Evolutionary conservation across 2,797 vertebrate genomes (phyloP), one percentile per base, ranked within the genome.

Genomic region (Myripristis jacobus): DNA sequence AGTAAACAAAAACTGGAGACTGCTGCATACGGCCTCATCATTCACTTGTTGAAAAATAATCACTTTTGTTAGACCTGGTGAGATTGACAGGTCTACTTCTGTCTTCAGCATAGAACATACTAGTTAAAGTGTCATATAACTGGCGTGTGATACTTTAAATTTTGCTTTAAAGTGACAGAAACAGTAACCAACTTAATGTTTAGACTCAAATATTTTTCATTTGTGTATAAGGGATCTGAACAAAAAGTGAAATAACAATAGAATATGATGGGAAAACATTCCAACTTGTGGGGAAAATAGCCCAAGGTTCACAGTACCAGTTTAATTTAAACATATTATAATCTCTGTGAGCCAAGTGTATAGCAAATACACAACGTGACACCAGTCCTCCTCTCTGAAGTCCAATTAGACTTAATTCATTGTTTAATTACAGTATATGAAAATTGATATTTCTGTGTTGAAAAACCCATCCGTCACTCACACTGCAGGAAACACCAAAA

Each of bases 271-370:
- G 64, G 47, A 46, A 36, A 36, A 36, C 34, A 31, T 31, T 31
- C 18, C 18, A 9, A 22, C 59, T 65, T 53, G 57, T 60, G n/a
- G 52, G 67, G 73, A 83, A 61, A 44, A 66, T 47, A 75, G 66
- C 59, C 71, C 75, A 66, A 34, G 63, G 68, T 66, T 73, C 57
- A 73, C 19, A 70, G 73, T 64, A 73, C n/a, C 66, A 70, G 67
- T 52, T 67, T 31, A 77, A 73, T 63, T 81, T 56, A 83, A 71
- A 64, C 75, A 58, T 77, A 67, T 65, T 58, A 52, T n/a, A 68
- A 55, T 21, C 16, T 34, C 55, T 70, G 21, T 75, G 53, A 76
- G 79, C 51, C 5, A 3, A 16, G 6, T 16, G 34, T 53, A 18
- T 10, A 48, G 63, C 16, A 46, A 34, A 75, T 51, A 15, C 18